These are phyloP conservation scores for Ostrea denselamellosa DNA, from an alignment of 1,140 invertebrate genomes.

Conservation along the genomic window DNA sequence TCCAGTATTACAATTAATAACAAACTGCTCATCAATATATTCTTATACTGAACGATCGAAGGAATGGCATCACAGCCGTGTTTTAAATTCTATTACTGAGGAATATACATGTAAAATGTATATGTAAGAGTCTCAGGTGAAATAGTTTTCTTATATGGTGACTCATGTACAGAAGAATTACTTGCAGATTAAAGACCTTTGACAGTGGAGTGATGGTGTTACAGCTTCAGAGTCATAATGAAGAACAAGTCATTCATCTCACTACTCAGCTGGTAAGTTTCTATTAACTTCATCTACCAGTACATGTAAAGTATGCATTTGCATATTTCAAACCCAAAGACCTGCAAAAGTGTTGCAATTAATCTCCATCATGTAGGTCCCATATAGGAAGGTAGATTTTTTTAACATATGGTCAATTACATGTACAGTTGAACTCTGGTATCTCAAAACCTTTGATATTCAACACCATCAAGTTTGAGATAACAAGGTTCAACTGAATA, in stretches of 20 bases:
- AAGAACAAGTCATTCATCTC: conserved; percentile 86
- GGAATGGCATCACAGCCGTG: too few species aligned
- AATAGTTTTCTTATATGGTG: conserved; percentile 20
- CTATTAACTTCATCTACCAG: background rate
- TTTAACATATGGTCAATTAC: too few species aligned
- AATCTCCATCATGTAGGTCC: background rate
- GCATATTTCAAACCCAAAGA: background rate
- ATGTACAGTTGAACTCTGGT: too few species aligned
- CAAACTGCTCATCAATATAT: too few species aligned
- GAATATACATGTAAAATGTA: too few species aligned
- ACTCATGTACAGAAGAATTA: too few species aligned
- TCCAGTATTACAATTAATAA: too few species aligned
- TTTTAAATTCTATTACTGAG: too few species aligned
- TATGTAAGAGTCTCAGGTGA: background rate
- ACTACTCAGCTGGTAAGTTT: conserved; percentile 84
- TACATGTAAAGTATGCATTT: background rate
- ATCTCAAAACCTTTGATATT: too few species aligned
- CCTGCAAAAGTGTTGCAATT: background rate
- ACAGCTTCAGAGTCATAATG: conserved; percentile 88
- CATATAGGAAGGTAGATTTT: too few species aligned
- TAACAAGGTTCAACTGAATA: too few species aligned
- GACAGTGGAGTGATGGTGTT: conserved; percentile 95
- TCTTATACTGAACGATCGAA: too few species aligned
- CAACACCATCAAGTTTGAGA: background rate
- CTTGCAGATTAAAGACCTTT: conserved; percentile 86